Percentiles rank a stretch among this genome's conserved stretches.
Conservation (phyloP, 2,888 invertebrate species). For the Pandemis corylana region DNA sequence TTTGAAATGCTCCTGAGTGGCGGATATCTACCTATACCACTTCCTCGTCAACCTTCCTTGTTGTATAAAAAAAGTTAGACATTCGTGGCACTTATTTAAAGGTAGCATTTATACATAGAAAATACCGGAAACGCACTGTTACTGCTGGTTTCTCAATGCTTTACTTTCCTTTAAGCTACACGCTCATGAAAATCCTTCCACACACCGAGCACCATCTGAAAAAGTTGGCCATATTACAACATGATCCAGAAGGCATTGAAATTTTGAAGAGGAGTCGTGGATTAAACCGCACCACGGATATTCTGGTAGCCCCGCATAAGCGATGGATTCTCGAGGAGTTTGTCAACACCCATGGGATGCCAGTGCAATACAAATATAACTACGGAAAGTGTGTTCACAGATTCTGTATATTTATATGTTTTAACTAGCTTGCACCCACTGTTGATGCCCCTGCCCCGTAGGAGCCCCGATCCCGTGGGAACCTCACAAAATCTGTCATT, state of each 20-base stretch:
- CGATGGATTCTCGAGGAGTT: conserved; percentile 55
- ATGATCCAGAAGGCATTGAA: conserved; percentile 60
- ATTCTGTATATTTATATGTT: neutral
- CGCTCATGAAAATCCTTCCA: conserved; percentile 63
- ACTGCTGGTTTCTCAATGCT: neutral
- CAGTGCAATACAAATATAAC: conserved; percentile 57
- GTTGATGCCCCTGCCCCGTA: no score
- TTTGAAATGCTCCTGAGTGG: no score
- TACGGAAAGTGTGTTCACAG: conserved; percentile 64
- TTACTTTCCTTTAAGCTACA: conserved; percentile 58
- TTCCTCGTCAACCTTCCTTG: no score
- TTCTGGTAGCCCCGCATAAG: conserved; percentile 63
- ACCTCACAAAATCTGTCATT: no score
- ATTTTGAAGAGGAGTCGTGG: conserved; percentile 66
- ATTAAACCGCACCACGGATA: conserved; percentile 67
- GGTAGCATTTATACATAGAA: no score
- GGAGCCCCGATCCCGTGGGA: no score
- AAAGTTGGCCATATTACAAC: conserved; percentile 50
- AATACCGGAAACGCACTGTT: no score
- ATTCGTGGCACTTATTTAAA: no score
- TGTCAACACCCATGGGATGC: conserved; percentile 53
- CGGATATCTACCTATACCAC: no score
- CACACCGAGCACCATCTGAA: conserved; percentile 55
- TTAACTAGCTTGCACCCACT: no score
- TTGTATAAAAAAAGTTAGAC: no score